Conservation (phyloP, 2,888 invertebrate species). For the Agonopterix alstromeriana region DNA sequence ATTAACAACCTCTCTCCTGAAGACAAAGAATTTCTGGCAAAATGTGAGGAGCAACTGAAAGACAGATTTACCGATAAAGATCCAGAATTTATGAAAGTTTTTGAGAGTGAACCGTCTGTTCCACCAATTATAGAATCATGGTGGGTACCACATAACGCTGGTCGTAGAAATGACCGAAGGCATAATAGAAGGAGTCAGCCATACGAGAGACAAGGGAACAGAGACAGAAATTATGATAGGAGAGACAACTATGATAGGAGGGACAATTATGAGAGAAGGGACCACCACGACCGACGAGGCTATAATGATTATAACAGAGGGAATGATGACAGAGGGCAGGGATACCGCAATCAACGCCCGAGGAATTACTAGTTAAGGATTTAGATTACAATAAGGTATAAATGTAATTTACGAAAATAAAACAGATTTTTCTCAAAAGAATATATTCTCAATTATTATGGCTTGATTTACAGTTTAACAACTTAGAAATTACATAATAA, state of each 20-base stretch:
- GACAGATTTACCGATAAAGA: slow-evolving; percentile 80
- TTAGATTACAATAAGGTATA: slow-evolving; percentile 4
- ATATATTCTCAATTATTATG: slow-evolving; percentile 77
- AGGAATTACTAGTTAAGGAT: slow-evolving; percentile 18
- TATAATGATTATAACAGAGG: slow-evolving; percentile 26
- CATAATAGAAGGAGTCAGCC: slow-evolving; percentile 31
- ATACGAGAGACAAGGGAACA: slow-evolving; percentile 25
- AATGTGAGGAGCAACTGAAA: slow-evolving; percentile 79
- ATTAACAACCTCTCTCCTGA: slow-evolving; percentile 61
- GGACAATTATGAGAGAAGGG: slow-evolving; percentile 18
- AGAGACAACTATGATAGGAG: slow-evolving; percentile 17
- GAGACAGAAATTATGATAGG: slow-evolving; percentile 23
- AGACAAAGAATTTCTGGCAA: slow-evolving; percentile 76
- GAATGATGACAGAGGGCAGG: slow-evolving; percentile 17
- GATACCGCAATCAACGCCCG: slow-evolving; percentile 22
- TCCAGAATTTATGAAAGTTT: slow-evolving; percentile 74
- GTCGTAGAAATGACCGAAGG: slow-evolving; percentile 43
- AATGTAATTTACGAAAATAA: slow-evolving; percentile 24
- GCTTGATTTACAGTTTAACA: slow-evolving; percentile 76
- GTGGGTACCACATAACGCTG: slow-evolving; percentile 45
- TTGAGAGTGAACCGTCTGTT: slow-evolving; percentile 45
- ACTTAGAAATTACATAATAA: slow-evolving; percentile 73
- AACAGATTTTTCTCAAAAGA: slow-evolving; percentile 62
- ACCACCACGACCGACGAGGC: slow-evolving; percentile 19
- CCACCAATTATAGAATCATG: slow-evolving; percentile 80